These are phyloP conservation scores for Trichogramma evanescens DNA, from an alignment of 2,888 invertebrate genomes.

Conservation along the genomic window DNA sequence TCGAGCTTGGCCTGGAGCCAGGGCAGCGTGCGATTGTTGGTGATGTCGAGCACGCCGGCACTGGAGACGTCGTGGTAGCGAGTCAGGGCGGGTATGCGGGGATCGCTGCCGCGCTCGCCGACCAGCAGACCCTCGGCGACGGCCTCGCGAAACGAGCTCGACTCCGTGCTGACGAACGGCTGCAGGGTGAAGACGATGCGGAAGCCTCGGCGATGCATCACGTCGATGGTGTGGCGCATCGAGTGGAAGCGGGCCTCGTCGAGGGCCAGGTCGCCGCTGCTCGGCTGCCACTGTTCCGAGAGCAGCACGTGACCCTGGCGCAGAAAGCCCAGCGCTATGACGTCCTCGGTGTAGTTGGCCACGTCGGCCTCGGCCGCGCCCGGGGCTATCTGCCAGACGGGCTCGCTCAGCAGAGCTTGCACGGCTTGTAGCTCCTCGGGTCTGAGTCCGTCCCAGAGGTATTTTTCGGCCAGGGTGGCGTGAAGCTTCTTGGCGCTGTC, in stretches of 20 bases:
- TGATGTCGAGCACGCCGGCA: conserved; percentile 80
- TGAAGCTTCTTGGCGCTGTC: conserved; percentile 73
- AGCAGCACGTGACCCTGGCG: conserved; percentile 73
- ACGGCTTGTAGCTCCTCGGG: conserved; percentile 68
- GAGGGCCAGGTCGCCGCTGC: conserved; percentile 79
- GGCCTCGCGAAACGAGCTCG: conserved; percentile 72
- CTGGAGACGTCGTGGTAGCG: conserved; percentile 71
- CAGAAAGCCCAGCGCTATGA: conserved; percentile 70
- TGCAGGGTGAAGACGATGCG: conserved; percentile 83
- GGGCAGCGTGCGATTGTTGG: conserved; percentile 70
- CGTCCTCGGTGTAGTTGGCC: conserved; percentile 75
- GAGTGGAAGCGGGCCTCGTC: conserved; percentile 71
- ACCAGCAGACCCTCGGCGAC: conserved; percentile 69
- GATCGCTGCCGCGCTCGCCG: conserved; percentile 71
- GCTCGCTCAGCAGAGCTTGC: conserved; percentile 71
- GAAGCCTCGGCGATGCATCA: conserved; percentile 73
- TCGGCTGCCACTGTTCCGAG: conserved; percentile 77
- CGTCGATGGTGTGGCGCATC: conserved; percentile 69
- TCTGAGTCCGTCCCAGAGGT: conserved; percentile 76
- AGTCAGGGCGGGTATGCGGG: conserved; percentile 74
- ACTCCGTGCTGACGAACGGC: conserved; percentile 83
- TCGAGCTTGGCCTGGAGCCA: conserved; percentile 74
- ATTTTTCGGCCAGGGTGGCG: conserved; percentile 70
- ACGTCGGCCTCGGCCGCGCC: conserved; percentile 58
- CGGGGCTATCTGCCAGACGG: conserved; percentile 80